Evolutionary conservation across 2,888 invertebrate genomes (phyloP).

Genomic region (Tipula unca): DNA sequence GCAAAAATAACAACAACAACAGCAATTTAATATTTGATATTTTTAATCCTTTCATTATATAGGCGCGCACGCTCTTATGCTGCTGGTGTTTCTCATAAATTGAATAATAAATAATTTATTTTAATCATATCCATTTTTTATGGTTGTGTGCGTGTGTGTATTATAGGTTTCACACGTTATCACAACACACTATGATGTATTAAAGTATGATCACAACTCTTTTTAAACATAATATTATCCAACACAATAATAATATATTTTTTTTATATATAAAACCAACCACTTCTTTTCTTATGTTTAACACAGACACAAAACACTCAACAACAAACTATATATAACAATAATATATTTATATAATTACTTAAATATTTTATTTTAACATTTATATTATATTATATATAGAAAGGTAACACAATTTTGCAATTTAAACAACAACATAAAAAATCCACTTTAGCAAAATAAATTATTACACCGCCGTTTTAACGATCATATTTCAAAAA

Average conservation of each 20-base stretch:
- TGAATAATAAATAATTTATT: not conserved
- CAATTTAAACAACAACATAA: not conserved
- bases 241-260: not conserved
- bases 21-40: not conserved
- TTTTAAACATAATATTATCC: not conserved
- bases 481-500: constrained; percentile 8
- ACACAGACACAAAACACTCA: not conserved
- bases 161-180: not conserved
- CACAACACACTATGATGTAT: not conserved
- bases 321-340: not conserved
- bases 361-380: not conserved
- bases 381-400: not conserved
- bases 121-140: not conserved
- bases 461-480: not conserved
- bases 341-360: no score
- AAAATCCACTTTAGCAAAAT: not conserved
- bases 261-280: not conserved
- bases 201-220: not conserved
- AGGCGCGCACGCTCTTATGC: not conserved
- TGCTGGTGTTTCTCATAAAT: not conserved
- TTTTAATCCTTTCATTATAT: constrained; percentile 8
- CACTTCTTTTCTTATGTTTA: not conserved
- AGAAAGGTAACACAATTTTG: constrained; percentile 8
- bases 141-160: not conserved
- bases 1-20: not conserved